A percentile compares a stretch with the other conserved stretches of the same genome.
Evolutionary conservation across 2,797 vertebrate species (phyloP).

Genomic region (Chloroceryle inda): DNA sequence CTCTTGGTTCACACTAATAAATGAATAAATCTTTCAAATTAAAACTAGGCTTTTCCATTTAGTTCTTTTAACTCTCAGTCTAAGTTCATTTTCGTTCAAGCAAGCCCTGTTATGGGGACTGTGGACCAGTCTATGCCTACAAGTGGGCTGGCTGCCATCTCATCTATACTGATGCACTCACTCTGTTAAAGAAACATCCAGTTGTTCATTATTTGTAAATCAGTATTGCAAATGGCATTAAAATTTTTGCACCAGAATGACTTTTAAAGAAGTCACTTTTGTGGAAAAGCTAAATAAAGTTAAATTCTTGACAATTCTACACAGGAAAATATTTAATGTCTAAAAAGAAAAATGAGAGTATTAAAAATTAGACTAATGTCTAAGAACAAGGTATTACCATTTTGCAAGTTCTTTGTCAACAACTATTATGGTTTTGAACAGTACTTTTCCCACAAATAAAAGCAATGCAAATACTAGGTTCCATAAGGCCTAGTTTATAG

Average conservation of each 20-base stretch:
- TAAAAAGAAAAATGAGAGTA: not conserved
- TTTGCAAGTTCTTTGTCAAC: not conserved
- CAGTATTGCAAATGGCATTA: not conserved
- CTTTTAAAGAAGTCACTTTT: not conserved
- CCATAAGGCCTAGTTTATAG: constrained; percentile 3
- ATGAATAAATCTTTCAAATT: not conserved
- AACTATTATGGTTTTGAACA: not conserved
- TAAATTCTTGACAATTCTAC: not conserved
- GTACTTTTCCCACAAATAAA: constrained; percentile 6
- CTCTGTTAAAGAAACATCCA: not conserved
- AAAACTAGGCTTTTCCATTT: not conserved
- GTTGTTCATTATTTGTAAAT: not conserved
- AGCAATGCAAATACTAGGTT: constrained; percentile 14
- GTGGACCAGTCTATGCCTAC: not conserved
- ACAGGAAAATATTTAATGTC: not conserved
- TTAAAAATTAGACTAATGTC: not conserved
- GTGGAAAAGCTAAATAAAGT: not conserved
- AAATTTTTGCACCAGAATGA: not conserved
- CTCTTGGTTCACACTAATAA: not conserved
- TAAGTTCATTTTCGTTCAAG: not conserved
- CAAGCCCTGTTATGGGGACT: not conserved
- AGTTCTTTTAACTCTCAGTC: not conserved
- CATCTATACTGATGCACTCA: not conserved
- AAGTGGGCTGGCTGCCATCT: not conserved
- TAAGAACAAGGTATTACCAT: not conserved